Evolutionary conservation across 1,140 invertebrate genomes (phyloP).

Genomic region (Drosophila bifasciata): DNA sequence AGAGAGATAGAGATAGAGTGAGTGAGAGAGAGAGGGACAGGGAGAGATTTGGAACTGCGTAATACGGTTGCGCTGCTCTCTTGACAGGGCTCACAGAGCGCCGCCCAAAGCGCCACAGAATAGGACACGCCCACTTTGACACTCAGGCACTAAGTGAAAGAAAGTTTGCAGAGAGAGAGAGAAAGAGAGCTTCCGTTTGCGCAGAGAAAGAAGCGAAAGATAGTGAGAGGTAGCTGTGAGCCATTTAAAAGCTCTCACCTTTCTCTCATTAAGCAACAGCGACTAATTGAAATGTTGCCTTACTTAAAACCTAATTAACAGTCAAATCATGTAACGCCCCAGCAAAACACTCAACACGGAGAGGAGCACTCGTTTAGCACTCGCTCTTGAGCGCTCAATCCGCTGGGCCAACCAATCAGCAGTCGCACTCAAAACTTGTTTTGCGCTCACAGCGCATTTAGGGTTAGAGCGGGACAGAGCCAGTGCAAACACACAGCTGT

Average conservation of each 20-base stretch:
- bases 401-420: conserved; percentile 47
- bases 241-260: conserved; percentile 3
- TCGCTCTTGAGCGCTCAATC: conserved; percentile 43
- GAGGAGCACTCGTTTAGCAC: conserved; percentile 32
- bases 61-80: conserved; percentile 65
- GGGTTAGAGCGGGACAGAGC: too few species aligned
- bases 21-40: conserved; percentile 9
- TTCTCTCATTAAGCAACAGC: conserved; percentile 25
- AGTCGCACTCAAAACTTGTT: conserved; percentile 70
- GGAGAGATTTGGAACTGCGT: conserved; percentile 32
- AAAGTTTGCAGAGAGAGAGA: conserved; percentile 64
- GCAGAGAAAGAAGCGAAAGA: conserved; percentile 10
- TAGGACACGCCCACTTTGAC: conserved; percentile 63
- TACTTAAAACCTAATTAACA: conserved; percentile 72
- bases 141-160: conserved; percentile 45
- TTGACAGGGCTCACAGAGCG: conserved; percentile 63
- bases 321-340: conserved; percentile 65
- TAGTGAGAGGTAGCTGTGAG: not conserved
- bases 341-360: conserved; percentile 41
- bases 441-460: conserved; percentile 20
- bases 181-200: conserved; percentile 23
- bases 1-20: conserved; percentile 1
- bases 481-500: conserved; percentile 17
- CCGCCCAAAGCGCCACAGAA: conserved; percentile 69
- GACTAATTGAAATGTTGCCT: conserved; percentile 64